Evolutionary conservation across 1,140 invertebrate species (phyloP), one percentile per base, ranked within the genome.

Genomic region (Drosophila mauritiana): DNA sequence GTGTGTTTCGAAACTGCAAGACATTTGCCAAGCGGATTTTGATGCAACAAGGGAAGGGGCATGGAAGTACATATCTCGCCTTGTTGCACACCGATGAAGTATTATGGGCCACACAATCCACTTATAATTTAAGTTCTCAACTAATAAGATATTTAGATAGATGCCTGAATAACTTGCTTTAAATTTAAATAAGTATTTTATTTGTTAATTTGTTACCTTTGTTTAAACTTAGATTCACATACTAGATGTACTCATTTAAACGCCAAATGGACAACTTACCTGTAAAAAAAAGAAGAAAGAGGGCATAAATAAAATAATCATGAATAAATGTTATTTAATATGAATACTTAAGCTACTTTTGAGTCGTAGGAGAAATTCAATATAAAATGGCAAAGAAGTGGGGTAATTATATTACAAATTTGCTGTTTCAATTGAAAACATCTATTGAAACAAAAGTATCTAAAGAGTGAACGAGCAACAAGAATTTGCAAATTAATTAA

Each of bases 401-500:
- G 17, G 17, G 17, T 17, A 22, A 22, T 22, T 22, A 8, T 31
- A 31, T 31, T 7, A 31, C 6, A 0, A 31, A 31, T 31, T 31
- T 0, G 7, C 27, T 31, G 27, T 8, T 31, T 31, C 27, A 31
- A 31, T 8, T 31, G 27, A 31, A 39, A 39, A 13, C 12, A 13
- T 39, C 4, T 39, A 39, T n/a, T 39, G 37, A 8, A 3, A 8
- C 3, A 4, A 5, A 1, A 13, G 5, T 13, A 13, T 39, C 2
- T 39, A 39, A 39, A 13, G 37, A 12, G 11, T 39, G 4, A 13
- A 42, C 27, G 51, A 52, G 25, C 7, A 31, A 31, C 31, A 39
- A 68, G 4, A 68, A 8, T 11, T 31, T 15, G 7, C 5, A 51
- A 88, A 88, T 88, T 88, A 88, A 31, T 31, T 31, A 88, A 88